These are phyloP conservation scores for Nansenia antarctica DNA, from an alignment of 2,113 vertebrate species.

Conservation along the genomic window DNA sequence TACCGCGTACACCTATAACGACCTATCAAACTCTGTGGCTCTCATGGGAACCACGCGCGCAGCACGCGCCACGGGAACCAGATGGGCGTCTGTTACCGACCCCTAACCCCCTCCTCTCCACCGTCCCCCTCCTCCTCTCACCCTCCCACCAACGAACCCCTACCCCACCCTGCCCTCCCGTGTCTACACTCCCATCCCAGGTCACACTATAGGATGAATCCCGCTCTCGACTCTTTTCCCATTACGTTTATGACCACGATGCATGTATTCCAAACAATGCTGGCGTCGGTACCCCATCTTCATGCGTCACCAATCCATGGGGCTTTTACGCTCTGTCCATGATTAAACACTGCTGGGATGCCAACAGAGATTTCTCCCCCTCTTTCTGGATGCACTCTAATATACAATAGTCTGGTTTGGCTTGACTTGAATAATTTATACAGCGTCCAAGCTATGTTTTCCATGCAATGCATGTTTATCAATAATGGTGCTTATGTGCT, in stretches of 20 bases:
- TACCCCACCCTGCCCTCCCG: not conserved
- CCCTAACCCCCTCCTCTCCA: conserved; percentile 9
- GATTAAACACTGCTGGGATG: conserved; percentile 25
- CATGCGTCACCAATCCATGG: conserved; percentile 30
- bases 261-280: conserved; percentile 52
- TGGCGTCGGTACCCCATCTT: conserved; percentile 63
- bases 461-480: conserved; percentile 41
- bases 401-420: conserved; percentile 36
- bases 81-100: conserved; percentile 67
- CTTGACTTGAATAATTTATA: conserved; percentile 38
- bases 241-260: conserved; percentile 21
- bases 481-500: conserved; percentile 26
- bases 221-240: conserved; percentile 5
- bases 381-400: conserved; percentile 8
- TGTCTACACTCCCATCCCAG: not conserved
- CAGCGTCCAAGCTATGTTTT: conserved; percentile 55
- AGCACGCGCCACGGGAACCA: conserved; percentile 78
- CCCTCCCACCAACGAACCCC: not conserved
- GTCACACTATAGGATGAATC: not conserved
- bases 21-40: conserved; percentile 59
- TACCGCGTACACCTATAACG: conserved; percentile 8
- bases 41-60: conserved; percentile 75
- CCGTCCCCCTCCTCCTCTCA: conserved; percentile 10
- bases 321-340: conserved; percentile 27
- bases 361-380: not conserved